phyloP scores from a whole-genome alignment of 2,888 invertebrate genomes.

The Cheilosia impressa region DNA sequence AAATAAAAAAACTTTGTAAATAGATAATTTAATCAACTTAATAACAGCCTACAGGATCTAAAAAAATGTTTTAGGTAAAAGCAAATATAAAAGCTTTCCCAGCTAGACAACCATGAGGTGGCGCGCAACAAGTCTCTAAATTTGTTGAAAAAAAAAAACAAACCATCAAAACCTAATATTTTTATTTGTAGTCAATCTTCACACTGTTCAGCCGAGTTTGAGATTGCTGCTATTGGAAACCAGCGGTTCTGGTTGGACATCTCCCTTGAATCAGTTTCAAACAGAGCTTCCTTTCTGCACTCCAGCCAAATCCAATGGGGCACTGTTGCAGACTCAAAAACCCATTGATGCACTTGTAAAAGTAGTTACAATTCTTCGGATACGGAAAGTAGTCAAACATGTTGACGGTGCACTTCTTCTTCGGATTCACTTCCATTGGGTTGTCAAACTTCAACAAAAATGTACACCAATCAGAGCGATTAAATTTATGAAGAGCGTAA shows the following conservation, averaged over 20 bases:
- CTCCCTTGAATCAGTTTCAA: conserved; percentile 38
- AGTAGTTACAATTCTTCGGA: conserved; percentile 81
- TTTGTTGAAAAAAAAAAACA: neutral
- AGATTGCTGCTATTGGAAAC: neutral
- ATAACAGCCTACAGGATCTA: too few species aligned
- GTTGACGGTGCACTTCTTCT: conserved; percentile 78
- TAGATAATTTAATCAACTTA: too few species aligned
- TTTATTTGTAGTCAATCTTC: neutral
- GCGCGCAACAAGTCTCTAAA: neutral
- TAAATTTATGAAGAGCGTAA: too few species aligned
- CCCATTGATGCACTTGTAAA: conserved; percentile 80
- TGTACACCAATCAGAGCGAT: neutral
- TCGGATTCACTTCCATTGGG: conserved; percentile 70
- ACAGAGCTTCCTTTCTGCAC: conserved; percentile 76
- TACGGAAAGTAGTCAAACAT: conserved; percentile 80
- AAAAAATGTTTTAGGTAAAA: too few species aligned
- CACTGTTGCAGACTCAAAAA: conserved; percentile 81
- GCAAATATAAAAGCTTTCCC: too few species aligned
- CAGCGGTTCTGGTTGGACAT: conserved; percentile 19
- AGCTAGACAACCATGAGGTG: too few species aligned
- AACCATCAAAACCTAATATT: neutral
- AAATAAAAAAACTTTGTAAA: too few species aligned
- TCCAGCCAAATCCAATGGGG: conserved; percentile 81
- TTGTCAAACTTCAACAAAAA: conserved; percentile 8
- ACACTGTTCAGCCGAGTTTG: conserved; percentile 19